Evolutionary conservation across 2,888 invertebrate genomes (phyloP), one percentile per base, ranked within the genome.

Genomic region (Papilio elwesi): DNA sequence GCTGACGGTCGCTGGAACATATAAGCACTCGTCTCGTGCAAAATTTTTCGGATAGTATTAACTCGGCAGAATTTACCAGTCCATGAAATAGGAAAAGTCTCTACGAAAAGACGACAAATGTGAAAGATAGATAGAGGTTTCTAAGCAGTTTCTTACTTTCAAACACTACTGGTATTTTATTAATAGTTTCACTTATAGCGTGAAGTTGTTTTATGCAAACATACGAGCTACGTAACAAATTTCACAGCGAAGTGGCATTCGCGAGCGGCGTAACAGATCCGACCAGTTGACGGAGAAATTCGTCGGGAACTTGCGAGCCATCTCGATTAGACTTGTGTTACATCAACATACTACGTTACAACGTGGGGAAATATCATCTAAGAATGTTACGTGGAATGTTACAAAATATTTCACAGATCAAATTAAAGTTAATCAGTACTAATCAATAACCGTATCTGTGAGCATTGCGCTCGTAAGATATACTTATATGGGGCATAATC

Each of bases 221-320:
- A 73, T 15, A 49, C 55, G 12, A 13, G 16, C 53, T 53, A 68
- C 64, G 68, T 73, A 73, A 73, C 68, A 53, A 64, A 68, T 68
- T 73, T 73, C 57, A 68, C 57, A 57, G 68, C n/a, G 10, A 62
- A 52, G 51, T 68, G 63, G 63, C 68, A 53, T 48, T 13, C 11
- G 55, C 52, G 64, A 53, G 26, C 26, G 26, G 26, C 68, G 68
- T 49, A 55, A 55, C 68, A 36, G 53, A 68, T 63, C 51, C 53
- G 63, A 68, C 26, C 47, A 38, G 38, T 38, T 52, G 43, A n/a
- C 8, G 55, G 55, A 64, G 72, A 73, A 68, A 68, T 64, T 72
- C 59, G 68, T 63, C 68, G 68, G 55, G 64, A 73, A 68, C n/a
- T 16, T 68, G 55, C 49, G 63, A 72, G 26, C 13, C 53, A 55